These are phyloP conservation scores for Steinernema scapterisci DNA, from an alignment of 2,888 invertebrate species.

Conservation along the genomic window DNA sequence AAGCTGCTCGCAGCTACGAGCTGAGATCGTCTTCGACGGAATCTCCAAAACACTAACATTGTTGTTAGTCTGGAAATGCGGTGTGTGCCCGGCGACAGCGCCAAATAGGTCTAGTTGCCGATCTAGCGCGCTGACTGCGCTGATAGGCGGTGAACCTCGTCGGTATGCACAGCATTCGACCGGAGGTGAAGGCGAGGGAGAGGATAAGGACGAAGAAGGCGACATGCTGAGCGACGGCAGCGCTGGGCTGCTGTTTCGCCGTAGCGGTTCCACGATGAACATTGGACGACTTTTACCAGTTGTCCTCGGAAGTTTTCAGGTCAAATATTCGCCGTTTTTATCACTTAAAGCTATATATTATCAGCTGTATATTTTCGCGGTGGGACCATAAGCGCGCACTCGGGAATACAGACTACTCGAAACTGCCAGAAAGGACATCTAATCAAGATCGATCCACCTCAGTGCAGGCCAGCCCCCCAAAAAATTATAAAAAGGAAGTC, in stretches of 20 bases:
- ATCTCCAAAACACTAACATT: neutral
- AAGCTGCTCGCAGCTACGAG: neutral
- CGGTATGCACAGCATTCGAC: neutral
- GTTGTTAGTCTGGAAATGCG: neutral
- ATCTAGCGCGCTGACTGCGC: slow-evolving; percentile 35
- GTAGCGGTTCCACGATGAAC: slow-evolving; percentile 8
- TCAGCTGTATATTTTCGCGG: neutral
- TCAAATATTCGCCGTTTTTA: neutral
- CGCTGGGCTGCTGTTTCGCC: slow-evolving; percentile 20
- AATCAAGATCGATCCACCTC: too few relatives aligned
- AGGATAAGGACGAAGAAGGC: slow-evolving; percentile 6
- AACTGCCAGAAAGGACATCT: too few relatives aligned
- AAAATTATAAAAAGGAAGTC: too few relatives aligned
- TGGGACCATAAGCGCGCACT: too few relatives aligned
- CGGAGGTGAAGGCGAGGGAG: neutral
- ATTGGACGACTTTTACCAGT: neutral
- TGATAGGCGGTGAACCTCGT: slow-evolving; percentile 13
- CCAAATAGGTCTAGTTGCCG: slow-evolving; percentile 34
- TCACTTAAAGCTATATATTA: slow-evolving; percentile 10
- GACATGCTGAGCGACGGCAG: slow-evolving; percentile 3
- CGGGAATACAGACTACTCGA: too few relatives aligned
- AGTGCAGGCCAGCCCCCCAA: too few relatives aligned
- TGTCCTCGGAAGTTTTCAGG: neutral
- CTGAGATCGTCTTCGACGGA: neutral
- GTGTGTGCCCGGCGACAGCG: slow-evolving; percentile 32